These are phyloP conservation scores for Pipistrellus pygmaeus DNA, from an alignment of 2,797 vertebrate genomes.

Conservation along the genomic window DNA sequence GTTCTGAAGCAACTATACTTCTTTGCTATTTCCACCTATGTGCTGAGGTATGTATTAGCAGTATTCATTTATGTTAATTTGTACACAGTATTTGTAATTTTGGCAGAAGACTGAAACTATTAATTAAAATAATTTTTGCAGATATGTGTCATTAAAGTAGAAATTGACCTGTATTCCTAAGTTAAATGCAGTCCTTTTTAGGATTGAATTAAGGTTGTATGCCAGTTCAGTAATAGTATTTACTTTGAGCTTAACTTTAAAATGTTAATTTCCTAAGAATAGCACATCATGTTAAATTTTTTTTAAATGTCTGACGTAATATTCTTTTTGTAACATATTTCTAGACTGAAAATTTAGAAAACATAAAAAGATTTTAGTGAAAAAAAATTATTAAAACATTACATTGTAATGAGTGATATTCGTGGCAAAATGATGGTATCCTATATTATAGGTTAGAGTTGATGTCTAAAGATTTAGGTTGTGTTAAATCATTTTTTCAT, in stretches of 20 bases:
- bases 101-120: not conserved
- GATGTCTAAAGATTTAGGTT: constrained; percentile 4
- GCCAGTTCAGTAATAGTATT: not conserved
- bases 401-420: not conserved
- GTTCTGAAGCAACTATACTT: constrained; percentile 96
- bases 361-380: constrained; percentile 30
- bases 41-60: constrained; percentile 92
- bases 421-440: not conserved
- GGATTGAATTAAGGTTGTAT: constrained; percentile 31
- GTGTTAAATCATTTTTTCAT: constrained; percentile 45
- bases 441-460: not conserved
- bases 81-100: constrained; percentile 41
- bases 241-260: constrained; percentile 57
- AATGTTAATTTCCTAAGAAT: constrained; percentile 39
- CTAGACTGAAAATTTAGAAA: constrained; percentile 8
- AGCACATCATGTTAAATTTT: not conserved
- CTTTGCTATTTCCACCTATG: constrained; percentile 97
- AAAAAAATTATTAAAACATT: constrained; percentile 3
- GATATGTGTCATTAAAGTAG: not conserved
- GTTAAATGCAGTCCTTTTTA: not conserved
- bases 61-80: constrained; percentile 25
- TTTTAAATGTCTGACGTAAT: constrained; percentile 4
- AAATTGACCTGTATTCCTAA: constrained; percentile 28
- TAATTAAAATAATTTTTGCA: constrained; percentile 47
- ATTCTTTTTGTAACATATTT: constrained; percentile 28